Percentiles rank a stretch among this genome's conserved stretches.
Evolutionary conservation across 1,140 invertebrate species (phyloP).

Genomic region (Ostrea denselamellosa): DNA sequence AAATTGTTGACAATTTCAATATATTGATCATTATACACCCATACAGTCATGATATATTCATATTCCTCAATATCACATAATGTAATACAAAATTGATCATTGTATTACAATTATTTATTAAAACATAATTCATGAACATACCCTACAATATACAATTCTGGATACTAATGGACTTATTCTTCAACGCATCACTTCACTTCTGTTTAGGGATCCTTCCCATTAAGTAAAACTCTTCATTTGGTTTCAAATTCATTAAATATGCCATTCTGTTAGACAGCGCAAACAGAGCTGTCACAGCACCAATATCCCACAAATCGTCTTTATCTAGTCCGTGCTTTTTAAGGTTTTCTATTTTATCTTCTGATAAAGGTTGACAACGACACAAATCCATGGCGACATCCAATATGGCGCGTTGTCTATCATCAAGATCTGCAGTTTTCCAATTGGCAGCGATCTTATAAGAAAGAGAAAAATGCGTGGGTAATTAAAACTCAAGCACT

Average conservation of each 20-base stretch:
- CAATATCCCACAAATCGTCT: slow-evolving; percentile 74
- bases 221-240: slow-evolving; percentile 71
- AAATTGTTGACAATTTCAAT: too few relatives aligned
- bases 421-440: slow-evolving; percentile 66
- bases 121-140: too few relatives aligned
- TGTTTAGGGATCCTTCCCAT: slow-evolving; percentile 66
- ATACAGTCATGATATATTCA: too few relatives aligned
- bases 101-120: too few relatives aligned
- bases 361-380: slow-evolving; percentile 60
- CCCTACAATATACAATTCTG: too few relatives aligned
- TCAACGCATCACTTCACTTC: slow-evolving; percentile 7
- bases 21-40: too few relatives aligned
- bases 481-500: too few relatives aligned
- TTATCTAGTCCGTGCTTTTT: slow-evolving; percentile 62
- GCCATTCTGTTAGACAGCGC: slow-evolving; percentile 72
- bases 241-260: slow-evolving; percentile 66
- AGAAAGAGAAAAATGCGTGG: not conserved
- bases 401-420: slow-evolving; percentile 67
- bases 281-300: slow-evolving; percentile 66
- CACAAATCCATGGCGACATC: slow-evolving; percentile 67
- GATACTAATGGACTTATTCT: too few relatives aligned
- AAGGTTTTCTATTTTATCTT: slow-evolving; percentile 62
- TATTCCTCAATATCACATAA: too few relatives aligned
- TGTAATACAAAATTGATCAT: too few relatives aligned
- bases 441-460: slow-evolving; percentile 71